These are phyloP conservation scores for Cavia porcellus DNA, from an alignment of 2,113 vertebrate genomes.

Conservation along the genomic window DNA sequence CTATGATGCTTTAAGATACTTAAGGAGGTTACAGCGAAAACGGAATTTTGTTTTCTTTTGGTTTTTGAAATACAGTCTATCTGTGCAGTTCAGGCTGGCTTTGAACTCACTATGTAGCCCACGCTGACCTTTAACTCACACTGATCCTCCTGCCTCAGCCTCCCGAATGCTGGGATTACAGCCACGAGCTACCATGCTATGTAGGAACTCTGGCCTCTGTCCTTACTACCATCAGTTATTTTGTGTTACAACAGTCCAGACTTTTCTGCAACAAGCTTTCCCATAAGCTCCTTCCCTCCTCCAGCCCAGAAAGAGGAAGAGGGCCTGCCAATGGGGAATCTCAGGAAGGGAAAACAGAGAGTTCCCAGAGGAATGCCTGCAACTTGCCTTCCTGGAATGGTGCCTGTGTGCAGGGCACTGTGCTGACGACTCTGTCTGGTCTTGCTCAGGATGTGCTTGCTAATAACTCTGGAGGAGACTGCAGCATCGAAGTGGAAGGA, in stretches of 20 bases:
- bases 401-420: background rate
- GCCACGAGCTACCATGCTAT: background rate
- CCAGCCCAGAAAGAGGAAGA: background rate
- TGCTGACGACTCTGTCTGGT: background rate
- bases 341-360: background rate
- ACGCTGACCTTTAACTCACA: background rate
- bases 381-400: background rate
- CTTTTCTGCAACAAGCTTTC: background rate
- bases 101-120: background rate
- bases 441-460: background rate
- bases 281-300: background rate
- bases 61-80: too few species aligned
- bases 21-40: slow-evolving; percentile 3
- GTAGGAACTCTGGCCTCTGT: background rate
- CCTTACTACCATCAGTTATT: background rate
- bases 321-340: background rate
- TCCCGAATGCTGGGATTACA: background rate
- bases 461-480: slow-evolving; percentile 6
- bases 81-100: too few species aligned
- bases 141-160: background rate
- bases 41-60: background rate
- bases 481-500: background rate
- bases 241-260: background rate
- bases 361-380: background rate
- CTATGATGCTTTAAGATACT: slow-evolving; percentile 10